These are phyloP conservation scores for Prosapia bicincta DNA, from an alignment of 2,888 invertebrate genomes.

Conservation along the genomic window DNA sequence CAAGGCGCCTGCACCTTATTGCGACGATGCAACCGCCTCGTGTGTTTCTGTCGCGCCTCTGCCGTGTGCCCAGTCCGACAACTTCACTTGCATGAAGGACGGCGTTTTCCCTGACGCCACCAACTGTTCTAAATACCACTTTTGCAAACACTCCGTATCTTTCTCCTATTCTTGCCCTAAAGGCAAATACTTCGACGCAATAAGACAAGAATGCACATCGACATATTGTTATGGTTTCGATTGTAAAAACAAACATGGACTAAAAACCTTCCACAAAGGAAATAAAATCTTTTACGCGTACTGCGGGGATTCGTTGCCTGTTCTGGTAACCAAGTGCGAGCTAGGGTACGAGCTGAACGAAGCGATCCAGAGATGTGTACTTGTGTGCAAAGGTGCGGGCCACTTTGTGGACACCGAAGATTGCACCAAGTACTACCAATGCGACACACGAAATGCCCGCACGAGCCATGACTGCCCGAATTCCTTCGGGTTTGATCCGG, in stretches of 20 bases:
- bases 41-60: background rate
- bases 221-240: background rate
- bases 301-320: background rate
- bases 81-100: conserved; percentile 3
- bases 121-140: background rate
- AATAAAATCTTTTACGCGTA: background rate
- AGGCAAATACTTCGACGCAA: background rate
- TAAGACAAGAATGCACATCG: background rate
- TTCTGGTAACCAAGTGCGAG: background rate
- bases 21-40: background rate
- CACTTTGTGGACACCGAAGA: background rate
- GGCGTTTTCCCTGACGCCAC: conserved; percentile 4
- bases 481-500: background rate
- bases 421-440: background rate
- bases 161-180: background rate
- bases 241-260: background rate
- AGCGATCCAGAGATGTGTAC: background rate
- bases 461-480: background rate
- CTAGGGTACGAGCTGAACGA: background rate
- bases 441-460: background rate
- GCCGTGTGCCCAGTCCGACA: background rate
- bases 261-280: background rate
- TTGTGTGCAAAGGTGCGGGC: background rate
- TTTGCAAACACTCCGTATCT: background rate
- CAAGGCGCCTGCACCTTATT: background rate